Evolutionary conservation across 2,888 invertebrate species (phyloP).

Genomic region (Sthenelais limicola): DNA sequence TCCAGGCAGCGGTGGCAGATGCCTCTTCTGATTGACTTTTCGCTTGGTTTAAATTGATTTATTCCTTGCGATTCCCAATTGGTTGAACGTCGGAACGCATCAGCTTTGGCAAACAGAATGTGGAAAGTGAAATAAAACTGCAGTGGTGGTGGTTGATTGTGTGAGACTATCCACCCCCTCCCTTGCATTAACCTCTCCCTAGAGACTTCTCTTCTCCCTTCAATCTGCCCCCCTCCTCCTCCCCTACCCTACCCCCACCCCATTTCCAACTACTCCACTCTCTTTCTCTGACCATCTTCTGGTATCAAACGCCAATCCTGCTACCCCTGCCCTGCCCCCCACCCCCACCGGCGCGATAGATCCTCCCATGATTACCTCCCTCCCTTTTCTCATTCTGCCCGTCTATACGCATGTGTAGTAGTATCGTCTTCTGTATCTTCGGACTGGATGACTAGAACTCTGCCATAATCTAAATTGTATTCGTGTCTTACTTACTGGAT

Average conservation of each 20-base stretch:
- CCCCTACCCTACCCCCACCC: neutral
- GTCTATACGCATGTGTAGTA: no score
- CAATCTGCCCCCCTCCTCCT: neutral
- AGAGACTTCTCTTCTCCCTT: neutral
- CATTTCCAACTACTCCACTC: neutral
- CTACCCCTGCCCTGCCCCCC: neutral
- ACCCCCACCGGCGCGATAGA: slow-evolving; percentile 9
- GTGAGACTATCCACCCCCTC: neutral
- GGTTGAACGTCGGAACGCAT: slow-evolving; percentile 4
- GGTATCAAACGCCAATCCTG: no score
- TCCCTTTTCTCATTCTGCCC: no score
- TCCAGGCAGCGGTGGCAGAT: slow-evolving; percentile 24
- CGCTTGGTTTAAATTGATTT: slow-evolving; percentile 34
- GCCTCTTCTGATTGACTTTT: slow-evolving; percentile 36
- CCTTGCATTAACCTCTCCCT: neutral
- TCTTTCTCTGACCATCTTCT: neutral
- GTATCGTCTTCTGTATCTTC: no score
- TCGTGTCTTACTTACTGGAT: no score
- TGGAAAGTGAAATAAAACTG: slow-evolving; percentile 27
- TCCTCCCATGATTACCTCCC: neutral
- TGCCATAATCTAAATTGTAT: no score
- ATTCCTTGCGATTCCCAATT: slow-evolving; percentile 24
- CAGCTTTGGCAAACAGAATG: slow-evolving; percentile 26
- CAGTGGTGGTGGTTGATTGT: neutral
- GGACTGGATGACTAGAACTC: no score